Percentiles rank a stretch among this genome's conserved stretches.
phyloP scores from a whole-genome alignment of 2,888 invertebrate species.

The Stenurella melanura region DNA sequence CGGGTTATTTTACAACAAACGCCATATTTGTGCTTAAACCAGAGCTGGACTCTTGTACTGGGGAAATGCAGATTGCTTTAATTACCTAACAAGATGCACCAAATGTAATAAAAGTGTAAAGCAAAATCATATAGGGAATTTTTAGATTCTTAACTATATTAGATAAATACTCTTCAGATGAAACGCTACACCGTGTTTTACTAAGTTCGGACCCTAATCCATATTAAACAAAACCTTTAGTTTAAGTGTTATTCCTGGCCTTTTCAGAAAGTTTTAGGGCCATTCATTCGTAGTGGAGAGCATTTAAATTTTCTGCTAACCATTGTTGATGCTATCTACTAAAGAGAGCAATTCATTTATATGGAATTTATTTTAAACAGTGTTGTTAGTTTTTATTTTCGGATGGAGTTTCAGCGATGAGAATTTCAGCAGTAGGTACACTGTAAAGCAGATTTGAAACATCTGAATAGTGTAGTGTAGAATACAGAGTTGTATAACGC shows the following conservation, averaged over 20 bases:
- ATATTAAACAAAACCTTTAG: not conserved
- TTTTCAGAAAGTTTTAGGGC: not conserved
- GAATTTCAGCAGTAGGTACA: no score
- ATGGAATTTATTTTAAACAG: not conserved
- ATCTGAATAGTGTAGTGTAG: no score
- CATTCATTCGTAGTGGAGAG: not conserved
- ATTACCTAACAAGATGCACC: no score
- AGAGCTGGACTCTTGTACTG: no score
- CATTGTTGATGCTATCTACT: not conserved
- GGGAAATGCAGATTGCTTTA: no score
- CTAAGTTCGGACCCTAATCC: not conserved
- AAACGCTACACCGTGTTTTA: not conserved
- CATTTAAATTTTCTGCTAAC: constrained; percentile 1
- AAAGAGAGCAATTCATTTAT: not conserved
- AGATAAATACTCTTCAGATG: not conserved
- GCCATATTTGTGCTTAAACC: no score
- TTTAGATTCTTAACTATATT: not conserved
- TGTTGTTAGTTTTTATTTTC: not conserved
- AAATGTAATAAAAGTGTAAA: not conserved
- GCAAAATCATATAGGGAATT: not conserved
- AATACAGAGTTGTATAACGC: no score
- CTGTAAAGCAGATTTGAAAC: no score
- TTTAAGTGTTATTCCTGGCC: not conserved
- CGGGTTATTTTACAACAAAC: no score
- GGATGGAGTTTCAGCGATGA: not conserved